Evolutionary conservation across 23 tunicate species (phyloP).

Genomic region (Phallusia fumigata): DNA sequence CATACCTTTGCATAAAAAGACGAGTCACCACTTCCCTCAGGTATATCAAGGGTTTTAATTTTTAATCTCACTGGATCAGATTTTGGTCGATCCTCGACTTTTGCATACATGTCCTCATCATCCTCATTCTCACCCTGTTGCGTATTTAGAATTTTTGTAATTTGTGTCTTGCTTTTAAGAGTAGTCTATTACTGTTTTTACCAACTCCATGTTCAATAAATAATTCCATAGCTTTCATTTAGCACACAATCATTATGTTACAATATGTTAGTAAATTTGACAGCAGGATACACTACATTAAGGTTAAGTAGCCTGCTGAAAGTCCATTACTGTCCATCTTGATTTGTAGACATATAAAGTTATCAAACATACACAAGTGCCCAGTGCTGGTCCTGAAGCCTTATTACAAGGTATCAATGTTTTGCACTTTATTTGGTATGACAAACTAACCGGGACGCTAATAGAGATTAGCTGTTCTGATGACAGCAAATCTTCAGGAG

Average conservation of each 20-base stretch:
- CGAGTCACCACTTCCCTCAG: conserved; percentile 69
- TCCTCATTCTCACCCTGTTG: conserved; percentile 9
- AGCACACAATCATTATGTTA: too few relatives aligned
- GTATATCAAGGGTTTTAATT: conserved; percentile 46
- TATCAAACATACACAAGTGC: too few relatives aligned
- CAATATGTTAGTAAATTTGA: too few relatives aligned
- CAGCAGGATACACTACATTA: too few relatives aligned
- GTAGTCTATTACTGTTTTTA: background rate
- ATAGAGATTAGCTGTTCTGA: background rate
- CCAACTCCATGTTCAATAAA: background rate
- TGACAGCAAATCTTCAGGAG: conserved; percentile 23
- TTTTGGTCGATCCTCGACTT: conserved; percentile 30
- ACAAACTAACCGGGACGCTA: background rate
- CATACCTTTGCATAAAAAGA: conserved; percentile 62
- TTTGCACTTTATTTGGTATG: too few relatives aligned
- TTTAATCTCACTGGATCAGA: conserved; percentile 20
- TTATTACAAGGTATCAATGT: too few relatives aligned
- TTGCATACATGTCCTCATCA: conserved; percentile 60
- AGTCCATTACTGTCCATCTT: too few relatives aligned
- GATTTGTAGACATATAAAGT: too few relatives aligned
- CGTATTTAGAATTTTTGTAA: background rate
- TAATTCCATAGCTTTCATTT: too few relatives aligned
- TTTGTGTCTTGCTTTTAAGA: background rate
- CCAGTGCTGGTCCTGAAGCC: too few relatives aligned
- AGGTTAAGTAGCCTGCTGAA: too few relatives aligned